phyloP scores from a whole-genome alignment of 2,797 vertebrate genomes.

The Borostomias antarcticus region DNA sequence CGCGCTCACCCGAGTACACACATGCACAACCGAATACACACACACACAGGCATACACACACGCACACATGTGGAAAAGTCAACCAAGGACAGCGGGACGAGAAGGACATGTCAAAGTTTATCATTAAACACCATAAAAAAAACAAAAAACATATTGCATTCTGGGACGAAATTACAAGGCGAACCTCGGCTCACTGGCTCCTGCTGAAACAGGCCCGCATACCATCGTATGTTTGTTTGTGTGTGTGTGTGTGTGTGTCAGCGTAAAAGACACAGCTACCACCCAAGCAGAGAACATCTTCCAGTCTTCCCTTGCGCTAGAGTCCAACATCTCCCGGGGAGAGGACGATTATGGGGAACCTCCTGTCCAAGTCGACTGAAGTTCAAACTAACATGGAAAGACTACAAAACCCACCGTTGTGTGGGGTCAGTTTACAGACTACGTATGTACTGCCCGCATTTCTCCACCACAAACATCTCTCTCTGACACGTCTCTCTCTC shows the following conservation, averaged over 20 bases:
- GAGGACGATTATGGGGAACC: too few species aligned
- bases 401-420: too few species aligned
- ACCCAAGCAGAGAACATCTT: neutral
- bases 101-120: constrained; percentile 10
- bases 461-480: too few species aligned
- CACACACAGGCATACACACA: neutral
- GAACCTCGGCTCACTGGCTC: constrained; percentile 49
- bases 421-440: too few species aligned
- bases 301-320: neutral
- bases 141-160: constrained; percentile 41
- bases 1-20: neutral
- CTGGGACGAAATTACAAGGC: constrained; percentile 52
- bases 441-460: too few species aligned
- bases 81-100: constrained; percentile 14
- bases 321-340: too few species aligned
- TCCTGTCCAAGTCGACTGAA: too few species aligned
- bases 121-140: constrained; percentile 29
- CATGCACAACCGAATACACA: neutral
- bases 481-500: too few species aligned
- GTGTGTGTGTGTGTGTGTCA: constrained; percentile 26
- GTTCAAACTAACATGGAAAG: too few species aligned
- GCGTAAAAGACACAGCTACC: neutral
- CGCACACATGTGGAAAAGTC: neutral
- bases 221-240: constrained; percentile 35
- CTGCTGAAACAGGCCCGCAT: constrained; percentile 67